A percentile compares a stretch with the other conserved stretches of the same genome.
These are phyloP conservation scores for Oxyteleia sp. DNA, from an alignment of 2,888 invertebrate genomes.

Conservation along the genomic window DNA sequence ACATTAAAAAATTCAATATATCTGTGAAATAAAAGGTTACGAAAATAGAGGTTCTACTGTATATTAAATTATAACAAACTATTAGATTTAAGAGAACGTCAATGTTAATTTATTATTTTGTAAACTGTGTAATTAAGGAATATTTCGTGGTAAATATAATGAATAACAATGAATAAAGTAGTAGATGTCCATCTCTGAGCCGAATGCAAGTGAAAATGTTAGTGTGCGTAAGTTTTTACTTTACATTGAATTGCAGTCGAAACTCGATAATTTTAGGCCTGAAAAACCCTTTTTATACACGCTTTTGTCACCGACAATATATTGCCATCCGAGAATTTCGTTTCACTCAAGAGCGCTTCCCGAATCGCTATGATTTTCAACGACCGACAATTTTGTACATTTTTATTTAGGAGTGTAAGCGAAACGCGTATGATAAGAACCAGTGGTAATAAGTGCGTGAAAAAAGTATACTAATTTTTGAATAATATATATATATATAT, in stretches of 20 bases:
- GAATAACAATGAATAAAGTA: too few relatives aligned
- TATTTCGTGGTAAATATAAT: too few relatives aligned
- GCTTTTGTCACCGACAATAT: conserved; percentile 26
- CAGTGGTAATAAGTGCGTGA: conserved; percentile 58
- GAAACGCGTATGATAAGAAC: conserved; percentile 41
- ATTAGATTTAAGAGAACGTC: too few relatives aligned
- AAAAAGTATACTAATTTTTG: conserved; percentile 66
- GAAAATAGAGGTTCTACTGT: too few relatives aligned
- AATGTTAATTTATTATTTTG: too few relatives aligned
- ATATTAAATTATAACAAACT: too few relatives aligned
- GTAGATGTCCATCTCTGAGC: not conserved
- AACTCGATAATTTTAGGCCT: conserved; percentile 39
- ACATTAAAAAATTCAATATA: too few relatives aligned
- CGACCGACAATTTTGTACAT: conserved; percentile 27
- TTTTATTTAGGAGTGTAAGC: conserved; percentile 37
- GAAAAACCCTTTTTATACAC: conserved; percentile 34
- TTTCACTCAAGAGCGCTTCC: conserved; percentile 42
- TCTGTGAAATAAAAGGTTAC: too few relatives aligned
- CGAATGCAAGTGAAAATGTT: not conserved
- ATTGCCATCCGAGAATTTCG: conserved; percentile 8
- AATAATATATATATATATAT: conserved; percentile 48
- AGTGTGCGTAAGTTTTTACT: conserved; percentile 5
- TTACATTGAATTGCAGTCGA: conserved; percentile 21
- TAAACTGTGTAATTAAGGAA: too few relatives aligned
- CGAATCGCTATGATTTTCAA: conserved; percentile 36